Evolutionary conservation across 37 sponge, comb jelly and placozoan genomes (phyloP).

Genomic region (Hexactinellida sp.): DNA sequence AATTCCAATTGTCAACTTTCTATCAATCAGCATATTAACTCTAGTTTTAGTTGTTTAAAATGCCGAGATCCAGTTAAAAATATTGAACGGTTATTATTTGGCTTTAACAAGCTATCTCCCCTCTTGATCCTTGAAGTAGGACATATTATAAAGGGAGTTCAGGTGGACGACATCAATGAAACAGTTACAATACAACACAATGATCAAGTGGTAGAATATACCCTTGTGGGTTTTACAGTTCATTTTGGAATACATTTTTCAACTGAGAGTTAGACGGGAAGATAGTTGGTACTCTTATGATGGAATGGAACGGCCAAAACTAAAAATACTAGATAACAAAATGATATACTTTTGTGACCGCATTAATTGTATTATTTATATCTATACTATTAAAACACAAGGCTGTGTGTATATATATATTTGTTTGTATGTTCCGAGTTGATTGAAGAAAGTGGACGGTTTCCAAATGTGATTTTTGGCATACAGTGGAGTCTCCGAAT

Average conservation of each 20-base stretch:
- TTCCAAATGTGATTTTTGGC: too few species aligned
- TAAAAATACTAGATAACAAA: background rate
- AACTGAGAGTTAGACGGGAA: background rate
- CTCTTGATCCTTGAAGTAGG: background rate
- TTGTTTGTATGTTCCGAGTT: too few species aligned
- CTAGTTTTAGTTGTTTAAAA: background rate
- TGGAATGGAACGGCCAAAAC: background rate
- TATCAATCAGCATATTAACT: background rate
- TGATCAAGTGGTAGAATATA: background rate
- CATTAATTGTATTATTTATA: too few species aligned
- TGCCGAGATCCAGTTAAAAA: background rate
- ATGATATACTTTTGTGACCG: too few species aligned
- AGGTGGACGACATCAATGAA: background rate
- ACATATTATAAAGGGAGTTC: background rate
- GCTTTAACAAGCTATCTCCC: background rate
- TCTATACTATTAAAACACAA: too few species aligned
- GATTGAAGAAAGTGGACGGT: too few species aligned
- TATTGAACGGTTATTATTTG: background rate
- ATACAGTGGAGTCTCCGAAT: too few species aligned
- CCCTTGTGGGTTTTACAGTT: background rate
- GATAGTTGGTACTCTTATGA: background rate
- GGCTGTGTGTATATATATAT: too few species aligned
- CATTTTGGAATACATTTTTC: background rate
- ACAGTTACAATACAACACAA: background rate
- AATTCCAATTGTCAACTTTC: background rate